phyloP scores from a whole-genome alignment of 1,140 invertebrate genomes.

The Charaxes varanes region DNA sequence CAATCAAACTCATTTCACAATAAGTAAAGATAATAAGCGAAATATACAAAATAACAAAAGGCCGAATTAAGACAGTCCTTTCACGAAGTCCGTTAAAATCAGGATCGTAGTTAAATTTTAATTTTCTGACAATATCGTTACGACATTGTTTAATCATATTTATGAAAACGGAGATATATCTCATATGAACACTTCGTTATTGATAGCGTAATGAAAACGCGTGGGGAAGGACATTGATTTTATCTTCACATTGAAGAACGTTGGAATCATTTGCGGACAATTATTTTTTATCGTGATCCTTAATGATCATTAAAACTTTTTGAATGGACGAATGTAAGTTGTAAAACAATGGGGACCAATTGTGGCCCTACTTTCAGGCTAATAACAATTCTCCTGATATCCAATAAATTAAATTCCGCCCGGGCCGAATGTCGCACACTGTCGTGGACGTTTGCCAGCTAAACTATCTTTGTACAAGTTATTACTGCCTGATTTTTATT shows the following conservation, averaged over 20 bases:
- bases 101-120: too few relatives aligned
- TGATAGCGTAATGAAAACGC: constrained; percentile 9
- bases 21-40: too few relatives aligned
- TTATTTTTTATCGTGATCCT: constrained; percentile 17
- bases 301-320: constrained; percentile 27
- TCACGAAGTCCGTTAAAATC: too few relatives aligned
- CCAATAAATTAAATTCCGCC: constrained; percentile 38
- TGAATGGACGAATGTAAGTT: constrained; percentile 24
- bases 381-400: constrained; percentile 29
- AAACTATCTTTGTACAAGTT: constrained; percentile 24
- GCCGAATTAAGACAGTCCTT: too few relatives aligned
- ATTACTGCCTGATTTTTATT: too few relatives aligned
- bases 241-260: constrained; percentile 19
- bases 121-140: too few relatives aligned
- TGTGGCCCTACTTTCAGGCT: constrained; percentile 22
- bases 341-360: constrained; percentile 26
- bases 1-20: too few relatives aligned
- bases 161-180: too few relatives aligned
- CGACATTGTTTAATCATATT: too few relatives aligned
- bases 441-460: constrained; percentile 32
- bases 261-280: constrained; percentile 14
- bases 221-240: constrained; percentile 17
- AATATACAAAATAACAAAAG: too few relatives aligned
- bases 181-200: constrained; percentile 2
- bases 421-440: constrained; percentile 23